Conservation (phyloP, 2,888 invertebrate species). For the Drosophila vallismaia region DNA sequence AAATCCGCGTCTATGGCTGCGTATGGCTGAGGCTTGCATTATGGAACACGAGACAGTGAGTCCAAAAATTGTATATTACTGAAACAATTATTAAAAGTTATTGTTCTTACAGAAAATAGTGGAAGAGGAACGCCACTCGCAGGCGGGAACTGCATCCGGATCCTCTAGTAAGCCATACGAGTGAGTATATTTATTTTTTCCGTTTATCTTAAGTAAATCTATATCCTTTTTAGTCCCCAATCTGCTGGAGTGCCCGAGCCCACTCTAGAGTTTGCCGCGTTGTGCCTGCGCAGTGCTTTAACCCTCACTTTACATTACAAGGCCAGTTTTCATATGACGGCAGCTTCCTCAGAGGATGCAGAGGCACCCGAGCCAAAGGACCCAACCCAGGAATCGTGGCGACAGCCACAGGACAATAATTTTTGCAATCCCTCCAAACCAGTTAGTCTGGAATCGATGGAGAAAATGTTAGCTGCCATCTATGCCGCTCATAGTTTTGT, state of each 20-base stretch:
- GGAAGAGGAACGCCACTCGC: slow-evolving; percentile 53
- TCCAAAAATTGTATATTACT: background rate
- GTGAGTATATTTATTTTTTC: slow-evolving; percentile 56
- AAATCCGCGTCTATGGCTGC: slow-evolving; percentile 95
- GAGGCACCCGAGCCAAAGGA: slow-evolving; percentile 56
- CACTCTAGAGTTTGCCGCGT: slow-evolving; percentile 94
- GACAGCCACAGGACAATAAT: slow-evolving; percentile 84
- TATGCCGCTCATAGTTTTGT: slow-evolving; percentile 93
- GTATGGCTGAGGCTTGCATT: slow-evolving; percentile 97
- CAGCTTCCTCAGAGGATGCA: slow-evolving; percentile 43
- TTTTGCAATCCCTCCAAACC: slow-evolving; percentile 86
- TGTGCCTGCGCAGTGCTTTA: slow-evolving; percentile 94
- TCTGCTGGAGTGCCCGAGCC: slow-evolving; percentile 94
- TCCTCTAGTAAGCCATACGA: slow-evolving; percentile 54
- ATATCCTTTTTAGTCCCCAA: slow-evolving; percentile 83
- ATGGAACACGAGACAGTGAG: slow-evolving; percentile 85
- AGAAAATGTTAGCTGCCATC: slow-evolving; percentile 87
- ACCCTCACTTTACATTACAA: slow-evolving; percentile 72
- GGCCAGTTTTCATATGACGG: slow-evolving; percentile 56
- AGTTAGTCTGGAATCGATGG: slow-evolving; percentile 86
- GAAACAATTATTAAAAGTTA: background rate
- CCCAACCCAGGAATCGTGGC: slow-evolving; percentile 63
- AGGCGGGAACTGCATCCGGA: slow-evolving; percentile 35
- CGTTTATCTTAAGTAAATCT: background rate
- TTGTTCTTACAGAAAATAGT: slow-evolving; percentile 44